These are phyloP conservation scores for Rhinophrynus dorsalis DNA, from an alignment of 2,797 vertebrate genomes.

Conservation along the genomic window DNA sequence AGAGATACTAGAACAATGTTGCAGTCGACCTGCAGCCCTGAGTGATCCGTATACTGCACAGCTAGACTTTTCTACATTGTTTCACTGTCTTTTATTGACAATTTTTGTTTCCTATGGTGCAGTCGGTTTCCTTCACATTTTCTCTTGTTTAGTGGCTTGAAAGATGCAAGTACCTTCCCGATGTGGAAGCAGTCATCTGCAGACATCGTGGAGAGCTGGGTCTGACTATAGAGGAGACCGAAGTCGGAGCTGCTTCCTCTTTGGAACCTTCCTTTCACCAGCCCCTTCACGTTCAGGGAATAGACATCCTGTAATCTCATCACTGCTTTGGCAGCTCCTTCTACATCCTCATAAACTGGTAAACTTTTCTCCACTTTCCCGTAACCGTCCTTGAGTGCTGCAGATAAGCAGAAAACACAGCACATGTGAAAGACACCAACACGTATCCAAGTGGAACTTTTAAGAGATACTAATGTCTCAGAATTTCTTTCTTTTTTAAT, in stretches of 20 bases:
- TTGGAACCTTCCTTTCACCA: slow-evolving; percentile 81
- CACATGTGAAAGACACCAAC: no score
- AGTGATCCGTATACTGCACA: no score
- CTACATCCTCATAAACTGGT: slow-evolving; percentile 83
- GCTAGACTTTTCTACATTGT: no score
- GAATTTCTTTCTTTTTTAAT: no score
- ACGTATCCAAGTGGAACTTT: no score
- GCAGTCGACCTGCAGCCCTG: no score
- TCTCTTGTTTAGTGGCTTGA: no score
- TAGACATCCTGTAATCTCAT: slow-evolving; percentile 95
- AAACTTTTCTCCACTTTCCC: slow-evolving; percentile 71
- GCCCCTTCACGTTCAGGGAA: slow-evolving; percentile 73
- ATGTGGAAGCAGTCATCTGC: slow-evolving; percentile 91
- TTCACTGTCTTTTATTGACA: no score
- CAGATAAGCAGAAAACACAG: neutral
- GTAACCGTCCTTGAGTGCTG: slow-evolving; percentile 80
- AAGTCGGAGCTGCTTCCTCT: slow-evolving; percentile 52
- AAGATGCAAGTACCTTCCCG: slow-evolving; percentile 91
- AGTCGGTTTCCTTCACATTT: no score
- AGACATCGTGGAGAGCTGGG: slow-evolving; percentile 69
- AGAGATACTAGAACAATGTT: no score
- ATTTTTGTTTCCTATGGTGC: no score
- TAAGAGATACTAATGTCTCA: no score
- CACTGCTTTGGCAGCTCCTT: slow-evolving; percentile 81
- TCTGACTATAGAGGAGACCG: slow-evolving; percentile 71